Evolutionary conservation across 2,113 vertebrate species (phyloP), one percentile per base, ranked within the genome.

Genomic region (Coreoperca whiteheadi): DNA sequence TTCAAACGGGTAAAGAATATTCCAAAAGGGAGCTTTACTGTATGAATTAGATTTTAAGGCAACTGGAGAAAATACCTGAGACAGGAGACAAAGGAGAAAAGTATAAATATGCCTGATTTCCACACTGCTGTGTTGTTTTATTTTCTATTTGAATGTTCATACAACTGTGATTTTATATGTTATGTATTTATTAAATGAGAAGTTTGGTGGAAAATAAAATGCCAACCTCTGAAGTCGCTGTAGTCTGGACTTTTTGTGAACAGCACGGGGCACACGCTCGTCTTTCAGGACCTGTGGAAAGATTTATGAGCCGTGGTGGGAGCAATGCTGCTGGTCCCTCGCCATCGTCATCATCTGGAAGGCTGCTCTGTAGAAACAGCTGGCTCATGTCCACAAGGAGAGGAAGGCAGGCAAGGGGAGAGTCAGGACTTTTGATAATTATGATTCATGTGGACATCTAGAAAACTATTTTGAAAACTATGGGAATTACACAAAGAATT

Each of bases 131-230:
- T 87, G 9, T 77, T 56, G 20, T 89, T 82, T 76, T 77, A 32
- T 81, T 86, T 74, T 81, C 39, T 69, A 71, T 88, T 83, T 81
- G 9, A 56, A 63, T 83, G 82, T 91, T 92, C 83, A 76, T 66
- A 81, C 71, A 80, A 50, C 73, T 89, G 82, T 88, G 66, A 77
- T 92, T 90, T 79, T 89, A 76, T 82, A 72, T 51, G 5, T 6
- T 30, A 70, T 79, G 56, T 93, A 93, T 94, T 91, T 93, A 91
- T 93, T 88, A 65, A 82, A 82, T 75, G 39, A 68, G 21, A 76
- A 32, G 57, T 25, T 48, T 14, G 16, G 30, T 63, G 50, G 20
- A 57, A 88, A 92, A 88, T 88, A 88, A 85, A 90, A 67, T 23
- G 20, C 1, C 32, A 56, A 74, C 54, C 65, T 53, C 25, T 28